Conservation (phyloP, 2,113 vertebrate genomes). For the Microtus ochrogaster region DNA sequence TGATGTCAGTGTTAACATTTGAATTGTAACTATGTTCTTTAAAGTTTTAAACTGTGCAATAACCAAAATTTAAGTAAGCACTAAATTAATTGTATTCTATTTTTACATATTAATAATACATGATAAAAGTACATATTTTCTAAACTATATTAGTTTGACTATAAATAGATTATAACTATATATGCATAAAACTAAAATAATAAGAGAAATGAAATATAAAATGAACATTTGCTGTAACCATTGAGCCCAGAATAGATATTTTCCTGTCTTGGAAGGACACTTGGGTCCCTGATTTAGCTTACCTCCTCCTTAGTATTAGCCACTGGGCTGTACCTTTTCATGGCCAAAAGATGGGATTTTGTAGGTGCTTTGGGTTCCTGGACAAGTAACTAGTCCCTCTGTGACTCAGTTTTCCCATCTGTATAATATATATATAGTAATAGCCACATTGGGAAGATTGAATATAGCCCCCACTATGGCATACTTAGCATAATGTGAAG, state of each 20-base stretch:
- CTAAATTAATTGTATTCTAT: not conserved
- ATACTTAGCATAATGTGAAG: not conserved
- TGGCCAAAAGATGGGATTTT: not conserved
- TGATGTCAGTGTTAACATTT: not conserved
- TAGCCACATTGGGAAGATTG: not conserved
- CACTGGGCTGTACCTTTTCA: not conserved
- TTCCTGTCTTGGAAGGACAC: not conserved
- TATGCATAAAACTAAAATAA: not conserved
- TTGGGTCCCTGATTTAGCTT: not conserved
- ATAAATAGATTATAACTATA: not conserved
- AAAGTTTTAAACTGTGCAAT: not conserved
- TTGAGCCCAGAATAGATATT: not conserved
- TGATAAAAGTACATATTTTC: not conserved
- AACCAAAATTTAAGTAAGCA: not conserved
- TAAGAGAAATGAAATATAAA: conserved; percentile 24
- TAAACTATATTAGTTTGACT: not conserved
- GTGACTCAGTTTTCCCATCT: not conserved
- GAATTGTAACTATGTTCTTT: not conserved
- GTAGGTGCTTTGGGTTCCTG: not conserved
- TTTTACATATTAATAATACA: not conserved
- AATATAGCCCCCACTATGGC: not conserved
- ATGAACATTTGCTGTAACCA: not conserved
- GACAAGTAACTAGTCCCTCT: not conserved
- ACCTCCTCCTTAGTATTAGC: not conserved
- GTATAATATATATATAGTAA: not conserved